phyloP scores from a whole-genome alignment of 2,113 vertebrate genomes.

The Pterophyllum scalare region DNA sequence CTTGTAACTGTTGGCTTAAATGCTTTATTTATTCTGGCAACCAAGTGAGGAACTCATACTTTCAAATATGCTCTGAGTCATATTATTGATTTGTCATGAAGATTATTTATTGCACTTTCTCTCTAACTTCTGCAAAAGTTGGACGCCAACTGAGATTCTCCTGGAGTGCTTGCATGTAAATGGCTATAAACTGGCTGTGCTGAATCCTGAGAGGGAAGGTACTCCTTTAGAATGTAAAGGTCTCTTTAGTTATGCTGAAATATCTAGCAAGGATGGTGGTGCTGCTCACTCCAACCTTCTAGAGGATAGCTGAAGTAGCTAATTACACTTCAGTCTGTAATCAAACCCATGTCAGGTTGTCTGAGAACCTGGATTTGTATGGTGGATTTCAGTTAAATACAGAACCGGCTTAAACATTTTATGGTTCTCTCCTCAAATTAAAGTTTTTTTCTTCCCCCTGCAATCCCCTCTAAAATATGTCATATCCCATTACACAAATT shows the following conservation, averaged over 20 bases:
- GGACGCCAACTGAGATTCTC: constrained; percentile 39
- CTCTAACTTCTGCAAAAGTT: constrained; percentile 48
- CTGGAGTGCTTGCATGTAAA: constrained; percentile 40
- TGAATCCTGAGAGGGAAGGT: constrained; percentile 33
- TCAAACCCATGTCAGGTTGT: constrained; percentile 80
- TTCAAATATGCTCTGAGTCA: constrained; percentile 66
- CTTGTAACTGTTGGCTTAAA: constrained; percentile 64
- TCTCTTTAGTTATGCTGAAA: constrained; percentile 54
- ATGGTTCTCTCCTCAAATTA: constrained; percentile 81
- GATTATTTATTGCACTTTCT: constrained; percentile 66
- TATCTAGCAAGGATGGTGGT: constrained; percentile 2
- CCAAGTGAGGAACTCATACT: constrained; percentile 47
- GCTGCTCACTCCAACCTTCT: constrained; percentile 33
- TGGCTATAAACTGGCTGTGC: constrained; percentile 31
- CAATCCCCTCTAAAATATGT: constrained; percentile 79
- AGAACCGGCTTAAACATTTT: constrained; percentile 78
- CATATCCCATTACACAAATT: constrained; percentile 84
- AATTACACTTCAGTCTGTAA: constrained; percentile 81
- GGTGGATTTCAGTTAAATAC: constrained; percentile 76
- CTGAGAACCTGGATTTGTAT: constrained; percentile 75
- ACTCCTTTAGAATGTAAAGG: constrained; percentile 24
- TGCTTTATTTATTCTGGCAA: constrained; percentile 65
- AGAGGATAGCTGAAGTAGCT: constrained; percentile 73
- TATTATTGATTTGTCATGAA: constrained; percentile 65
- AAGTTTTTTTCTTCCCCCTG: constrained; percentile 55